Percentiles rank a stretch among this genome's conserved stretches.
phyloP scores from a whole-genome alignment of 2,113 vertebrate species.

The Thermophis baileyi region DNA sequence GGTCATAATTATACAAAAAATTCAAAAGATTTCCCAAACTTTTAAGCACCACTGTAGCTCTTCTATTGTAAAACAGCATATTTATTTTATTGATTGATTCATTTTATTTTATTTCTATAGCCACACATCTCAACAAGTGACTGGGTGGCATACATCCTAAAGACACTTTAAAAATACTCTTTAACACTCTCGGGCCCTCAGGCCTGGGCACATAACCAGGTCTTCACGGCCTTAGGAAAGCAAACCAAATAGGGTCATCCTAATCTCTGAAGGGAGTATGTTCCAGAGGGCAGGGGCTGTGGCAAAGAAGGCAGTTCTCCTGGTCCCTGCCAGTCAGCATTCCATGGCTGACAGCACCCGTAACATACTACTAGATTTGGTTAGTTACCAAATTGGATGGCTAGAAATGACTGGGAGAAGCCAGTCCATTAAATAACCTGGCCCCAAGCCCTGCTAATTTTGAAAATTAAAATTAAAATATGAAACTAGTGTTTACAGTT shows the following conservation, averaged over 20 bases:
- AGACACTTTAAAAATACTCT: too few species aligned
- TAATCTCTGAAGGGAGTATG: not conserved
- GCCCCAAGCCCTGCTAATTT: not conserved
- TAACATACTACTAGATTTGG: not conserved
- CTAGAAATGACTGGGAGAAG: not conserved
- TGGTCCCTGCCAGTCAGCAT: not conserved
- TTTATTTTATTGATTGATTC: too few species aligned
- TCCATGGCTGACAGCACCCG: not conserved
- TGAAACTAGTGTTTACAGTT: not conserved
- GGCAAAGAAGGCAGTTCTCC: not conserved
- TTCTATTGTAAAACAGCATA: not conserved
- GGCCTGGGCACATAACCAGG: too few species aligned
- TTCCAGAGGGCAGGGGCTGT: too few species aligned
- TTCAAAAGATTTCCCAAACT: not conserved
- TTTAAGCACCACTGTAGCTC: not conserved
- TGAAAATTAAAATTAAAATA: not conserved
- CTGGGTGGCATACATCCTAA: too few species aligned
- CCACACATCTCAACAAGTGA: too few species aligned
- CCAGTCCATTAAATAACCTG: not conserved
- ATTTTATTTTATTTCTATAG: too few species aligned
- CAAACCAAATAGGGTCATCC: not conserved
- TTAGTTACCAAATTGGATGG: not conserved
- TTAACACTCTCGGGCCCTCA: too few species aligned
- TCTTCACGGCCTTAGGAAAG: too few species aligned
- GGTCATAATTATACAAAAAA: too few species aligned